Evolutionary conservation across 2,888 invertebrate species (phyloP).

Genomic region (Escarpia spicata): DNA sequence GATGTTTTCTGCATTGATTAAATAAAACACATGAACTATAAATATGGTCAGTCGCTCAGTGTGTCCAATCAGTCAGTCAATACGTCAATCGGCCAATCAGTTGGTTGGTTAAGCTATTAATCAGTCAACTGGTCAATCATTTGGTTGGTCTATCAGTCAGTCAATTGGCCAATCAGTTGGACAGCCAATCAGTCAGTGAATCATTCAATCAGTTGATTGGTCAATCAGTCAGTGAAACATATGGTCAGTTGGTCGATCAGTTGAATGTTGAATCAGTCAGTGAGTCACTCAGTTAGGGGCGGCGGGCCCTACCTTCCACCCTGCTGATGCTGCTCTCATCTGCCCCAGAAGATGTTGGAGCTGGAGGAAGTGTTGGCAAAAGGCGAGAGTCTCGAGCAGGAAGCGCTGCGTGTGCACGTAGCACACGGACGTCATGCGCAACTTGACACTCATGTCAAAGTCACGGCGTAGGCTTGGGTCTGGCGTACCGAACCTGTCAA

Average conservation of each 20-base stretch:
- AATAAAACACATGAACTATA: too few relatives aligned
- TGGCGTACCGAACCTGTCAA: slow-evolving; percentile 68
- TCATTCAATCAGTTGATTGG: background rate
- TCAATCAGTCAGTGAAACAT: background rate
- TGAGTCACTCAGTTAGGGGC: background rate
- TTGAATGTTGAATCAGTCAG: background rate
- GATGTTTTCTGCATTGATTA: too few relatives aligned
- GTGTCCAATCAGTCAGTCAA: background rate
- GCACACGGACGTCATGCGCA: slow-evolving; percentile 89
- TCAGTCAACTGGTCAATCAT: background rate
- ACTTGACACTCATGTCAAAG: slow-evolving; percentile 77
- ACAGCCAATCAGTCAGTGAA: background rate
- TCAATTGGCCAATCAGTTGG: background rate
- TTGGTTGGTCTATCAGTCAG: background rate
- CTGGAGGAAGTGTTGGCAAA: slow-evolving; percentile 81
- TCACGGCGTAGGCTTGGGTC: slow-evolving; percentile 67
- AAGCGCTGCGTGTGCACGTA: slow-evolving; percentile 95
- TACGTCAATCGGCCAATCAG: background rate
- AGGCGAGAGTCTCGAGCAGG: slow-evolving; percentile 86
- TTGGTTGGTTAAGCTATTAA: background rate
- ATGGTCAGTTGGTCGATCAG: background rate
- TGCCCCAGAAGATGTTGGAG: slow-evolving; percentile 80
- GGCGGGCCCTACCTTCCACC: slow-evolving; percentile 63
- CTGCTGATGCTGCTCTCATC: slow-evolving; percentile 74
- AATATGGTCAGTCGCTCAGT: background rate